Percentiles rank a stretch among this genome's conserved stretches.
phyloP scores from a whole-genome alignment of 2,113 vertebrate species.

The Dromiciops gliroides region DNA sequence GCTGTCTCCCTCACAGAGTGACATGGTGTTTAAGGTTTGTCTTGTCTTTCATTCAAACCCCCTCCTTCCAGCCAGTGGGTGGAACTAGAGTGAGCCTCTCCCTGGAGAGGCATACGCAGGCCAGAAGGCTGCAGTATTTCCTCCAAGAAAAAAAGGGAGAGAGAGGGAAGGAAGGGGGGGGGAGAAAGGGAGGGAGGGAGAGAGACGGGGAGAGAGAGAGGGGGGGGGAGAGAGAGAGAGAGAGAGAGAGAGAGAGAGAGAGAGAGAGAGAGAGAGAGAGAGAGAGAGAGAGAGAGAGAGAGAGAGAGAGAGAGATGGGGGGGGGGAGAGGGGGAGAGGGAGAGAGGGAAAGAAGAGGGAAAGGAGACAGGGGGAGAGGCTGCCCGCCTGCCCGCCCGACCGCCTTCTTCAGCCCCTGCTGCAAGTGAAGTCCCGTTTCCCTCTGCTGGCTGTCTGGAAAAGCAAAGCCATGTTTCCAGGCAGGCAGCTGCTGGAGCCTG shows the following conservation, averaged over 20 bases:
- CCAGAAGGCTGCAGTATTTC: constrained; percentile 92
- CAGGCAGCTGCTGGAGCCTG: constrained; percentile 38
- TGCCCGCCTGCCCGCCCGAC: neutral
- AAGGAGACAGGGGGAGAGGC: neutral
- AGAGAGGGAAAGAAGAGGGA: neutral
- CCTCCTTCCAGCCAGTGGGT: constrained; percentile 90
- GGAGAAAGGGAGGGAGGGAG: too few relatives aligned
- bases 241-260: constrained; percentile 78
- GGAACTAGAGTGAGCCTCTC: constrained; percentile 89
- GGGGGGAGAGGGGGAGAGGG: neutral
- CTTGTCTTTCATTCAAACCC: constrained; percentile 88
- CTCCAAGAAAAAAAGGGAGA: constrained; percentile 83
- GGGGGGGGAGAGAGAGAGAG: constrained; percentile 32
- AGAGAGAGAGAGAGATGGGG: neutral
- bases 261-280: neutral
- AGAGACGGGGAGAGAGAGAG: constrained; percentile 74
- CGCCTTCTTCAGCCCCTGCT: constrained; percentile 77
- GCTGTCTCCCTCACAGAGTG: constrained; percentile 88
- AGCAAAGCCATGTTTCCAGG: constrained; percentile 71
- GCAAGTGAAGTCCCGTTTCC: constrained; percentile 87
- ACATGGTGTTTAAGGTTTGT: constrained; percentile 90
- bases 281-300: neutral
- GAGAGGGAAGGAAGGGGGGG: constrained; percentile 34
- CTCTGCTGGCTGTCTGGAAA: constrained; percentile 87
- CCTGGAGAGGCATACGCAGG: constrained; percentile 89